Evolutionary conservation across 37 sponge, comb jelly and placozoan species (phyloP), one percentile per base, ranked within the genome.

Genomic region (Spongilla lacustris): DNA sequence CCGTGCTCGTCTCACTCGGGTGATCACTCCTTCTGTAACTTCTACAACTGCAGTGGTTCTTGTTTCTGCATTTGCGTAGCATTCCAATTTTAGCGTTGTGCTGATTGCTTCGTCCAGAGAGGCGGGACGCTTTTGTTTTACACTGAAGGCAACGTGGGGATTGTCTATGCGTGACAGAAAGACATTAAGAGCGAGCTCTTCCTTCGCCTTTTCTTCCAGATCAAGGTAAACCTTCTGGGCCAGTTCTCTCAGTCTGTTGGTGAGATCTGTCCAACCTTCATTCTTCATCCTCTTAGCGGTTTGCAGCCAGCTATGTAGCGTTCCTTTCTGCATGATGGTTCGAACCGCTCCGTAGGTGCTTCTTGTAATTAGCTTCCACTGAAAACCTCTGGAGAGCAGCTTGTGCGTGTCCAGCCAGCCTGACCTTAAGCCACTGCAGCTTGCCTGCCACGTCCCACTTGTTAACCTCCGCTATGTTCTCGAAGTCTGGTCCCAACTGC

Each of bases 91-190:
- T 27, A 74, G 30, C 35, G 75, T 74, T 74, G 75, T 5, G 75
- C 29, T 74, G 30, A 74, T 32, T 8, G 75, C 75, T 74, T 33
- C 30, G 30, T 74, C 75, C 30, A 74, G 31, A 21, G 25, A 36
- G 23, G 75, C 31, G 32, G 75, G 75, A 23, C 35, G 32, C 31
- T 74, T 33, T 28, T 27, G 75, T 27, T 74, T 74, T 1, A 74
- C 75, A 74, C 75, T 74, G 35, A 74, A 74, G 27, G 75, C 75
- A n/a, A 74, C 23, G 12, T 74, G 75, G 32, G 75, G 22, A 74
- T 11, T 74, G 31, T 74, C 75, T 28, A 74, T 36, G 31, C 75
- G 30, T 22, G 23, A 22, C 35, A 74, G 75, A 27, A 36, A 74
- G 75, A 36, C 36, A 36, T 22, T 74, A 36, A 74, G 31, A 36